These are phyloP conservation scores for Latrodectus geometricus DNA, from an alignment of 1,140 invertebrate species.

Conservation along the genomic window DNA sequence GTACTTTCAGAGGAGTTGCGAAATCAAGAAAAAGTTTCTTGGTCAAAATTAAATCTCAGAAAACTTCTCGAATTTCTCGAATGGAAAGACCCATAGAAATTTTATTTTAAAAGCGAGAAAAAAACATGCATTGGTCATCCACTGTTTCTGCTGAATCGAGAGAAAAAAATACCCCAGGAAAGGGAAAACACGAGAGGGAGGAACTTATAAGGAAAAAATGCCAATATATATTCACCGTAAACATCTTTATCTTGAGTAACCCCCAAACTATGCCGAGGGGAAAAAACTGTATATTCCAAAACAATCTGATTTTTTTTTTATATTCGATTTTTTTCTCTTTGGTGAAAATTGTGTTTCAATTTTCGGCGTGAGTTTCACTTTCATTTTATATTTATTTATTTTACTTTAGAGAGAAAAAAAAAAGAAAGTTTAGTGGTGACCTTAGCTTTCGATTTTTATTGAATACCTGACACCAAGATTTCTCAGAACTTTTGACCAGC, in stretches of 20 bases:
- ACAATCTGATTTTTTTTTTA: constrained; percentile 25
- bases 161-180: constrained; percentile 1
- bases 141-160: constrained; percentile 23
- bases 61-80: too few species aligned
- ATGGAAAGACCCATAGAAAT: too few species aligned
- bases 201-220: not conserved
- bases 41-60: too few species aligned
- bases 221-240: constrained; percentile 58
- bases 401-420: constrained; percentile 5
- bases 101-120: too few species aligned
- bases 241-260: constrained; percentile 26
- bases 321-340: constrained; percentile 6
- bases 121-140: constrained; percentile 2
- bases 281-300: constrained; percentile 9
- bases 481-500: not conserved
- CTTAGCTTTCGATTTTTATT: constrained; percentile 42
- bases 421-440: constrained; percentile 7
- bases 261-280: not conserved
- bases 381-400: constrained; percentile 48
- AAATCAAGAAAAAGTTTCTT: too few species aligned
- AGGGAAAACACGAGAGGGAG: not conserved
- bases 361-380: constrained; percentile 45
- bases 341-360: constrained; percentile 50
- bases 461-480: constrained; percentile 27
- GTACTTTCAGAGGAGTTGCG: too few species aligned